These are phyloP conservation scores for Columbina picui DNA, from an alignment of 2,113 vertebrate species.

Conservation along the genomic window DNA sequence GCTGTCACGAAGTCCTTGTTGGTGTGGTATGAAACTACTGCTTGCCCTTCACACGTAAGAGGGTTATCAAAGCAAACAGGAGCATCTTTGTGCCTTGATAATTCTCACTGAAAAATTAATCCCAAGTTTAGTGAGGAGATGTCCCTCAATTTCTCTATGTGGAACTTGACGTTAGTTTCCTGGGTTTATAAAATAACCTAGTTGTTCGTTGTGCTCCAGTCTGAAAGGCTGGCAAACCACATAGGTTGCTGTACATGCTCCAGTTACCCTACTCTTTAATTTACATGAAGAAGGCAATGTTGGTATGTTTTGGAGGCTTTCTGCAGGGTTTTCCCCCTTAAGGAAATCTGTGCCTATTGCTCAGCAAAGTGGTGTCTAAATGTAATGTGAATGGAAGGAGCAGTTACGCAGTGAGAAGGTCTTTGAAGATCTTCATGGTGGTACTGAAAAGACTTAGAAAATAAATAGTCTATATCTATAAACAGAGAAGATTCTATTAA, in stretches of 20 bases:
- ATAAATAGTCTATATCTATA: constrained; percentile 62
- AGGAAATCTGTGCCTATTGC: constrained; percentile 66
- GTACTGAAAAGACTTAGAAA: constrained; percentile 57
- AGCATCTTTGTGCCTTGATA: constrained; percentile 71
- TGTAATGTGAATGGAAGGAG: constrained; percentile 43
- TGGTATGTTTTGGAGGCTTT: constrained; percentile 35
- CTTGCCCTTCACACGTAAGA: constrained; percentile 25
- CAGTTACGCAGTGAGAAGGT: constrained; percentile 4
- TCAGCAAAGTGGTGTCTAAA: constrained; percentile 36
- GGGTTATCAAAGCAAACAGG: constrained; percentile 71
- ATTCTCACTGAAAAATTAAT: constrained; percentile 62
- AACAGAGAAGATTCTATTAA: constrained; percentile 64
- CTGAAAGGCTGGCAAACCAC: constrained; percentile 18
- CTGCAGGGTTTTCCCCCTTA: constrained; percentile 34
- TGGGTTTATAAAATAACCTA: constrained; percentile 43
- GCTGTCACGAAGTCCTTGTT: neutral
- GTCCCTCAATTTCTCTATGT: constrained; percentile 34
- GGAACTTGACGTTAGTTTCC: constrained; percentile 37
- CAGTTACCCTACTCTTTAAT: neutral
- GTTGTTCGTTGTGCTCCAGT: neutral
- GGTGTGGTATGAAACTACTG: neutral
- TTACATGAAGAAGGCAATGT: neutral
- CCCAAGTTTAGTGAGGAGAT: constrained; percentile 58
- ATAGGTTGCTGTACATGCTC: constrained; percentile 2
- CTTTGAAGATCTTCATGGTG: constrained; percentile 2